Conservation (phyloP, 2,113 vertebrate genomes). For the Scophthalmus maximus region DNA sequence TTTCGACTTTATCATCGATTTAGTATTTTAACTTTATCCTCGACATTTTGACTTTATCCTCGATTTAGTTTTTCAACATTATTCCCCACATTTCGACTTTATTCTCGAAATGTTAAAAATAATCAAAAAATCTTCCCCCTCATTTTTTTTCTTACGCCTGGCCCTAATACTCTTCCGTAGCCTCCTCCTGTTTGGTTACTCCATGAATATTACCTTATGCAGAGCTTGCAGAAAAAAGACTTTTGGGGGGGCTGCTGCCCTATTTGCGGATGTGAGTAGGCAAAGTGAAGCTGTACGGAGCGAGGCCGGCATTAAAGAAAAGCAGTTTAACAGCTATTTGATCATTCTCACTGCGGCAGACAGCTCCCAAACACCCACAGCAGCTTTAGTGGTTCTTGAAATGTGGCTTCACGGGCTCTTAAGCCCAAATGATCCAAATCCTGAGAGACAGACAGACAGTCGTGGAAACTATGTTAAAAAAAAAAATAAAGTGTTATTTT, state of each 20-base stretch:
- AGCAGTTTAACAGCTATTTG: constrained; percentile 26
- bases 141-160: too few relatives aligned
- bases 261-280: constrained; percentile 10
- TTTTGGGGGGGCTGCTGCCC: background rate
- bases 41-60: too few relatives aligned
- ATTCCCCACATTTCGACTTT: too few relatives aligned
- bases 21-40: too few relatives aligned
- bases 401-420: constrained; percentile 40
- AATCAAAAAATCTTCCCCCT: too few relatives aligned
- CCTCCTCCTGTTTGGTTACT: constrained; percentile 3
- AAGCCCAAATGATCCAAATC: constrained; percentile 51
- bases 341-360: constrained; percentile 6
- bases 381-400: constrained; percentile 38
- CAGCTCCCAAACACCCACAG: constrained; percentile 1
- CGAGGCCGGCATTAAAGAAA: constrained; percentile 15
- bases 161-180: too few relatives aligned
- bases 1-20: too few relatives aligned
- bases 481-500: background rate
- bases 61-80: too few relatives aligned
- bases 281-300: constrained; percentile 13
- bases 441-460: constrained; percentile 47
- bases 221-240: constrained; percentile 29
- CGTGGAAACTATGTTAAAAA: constrained; percentile 17
- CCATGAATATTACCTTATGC: constrained; percentile 20
- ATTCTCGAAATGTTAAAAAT: too few relatives aligned